Evolutionary conservation across 2,888 invertebrate species (phyloP), one percentile per base, ranked within the genome.

Genomic region (Parnassius apollo): DNA sequence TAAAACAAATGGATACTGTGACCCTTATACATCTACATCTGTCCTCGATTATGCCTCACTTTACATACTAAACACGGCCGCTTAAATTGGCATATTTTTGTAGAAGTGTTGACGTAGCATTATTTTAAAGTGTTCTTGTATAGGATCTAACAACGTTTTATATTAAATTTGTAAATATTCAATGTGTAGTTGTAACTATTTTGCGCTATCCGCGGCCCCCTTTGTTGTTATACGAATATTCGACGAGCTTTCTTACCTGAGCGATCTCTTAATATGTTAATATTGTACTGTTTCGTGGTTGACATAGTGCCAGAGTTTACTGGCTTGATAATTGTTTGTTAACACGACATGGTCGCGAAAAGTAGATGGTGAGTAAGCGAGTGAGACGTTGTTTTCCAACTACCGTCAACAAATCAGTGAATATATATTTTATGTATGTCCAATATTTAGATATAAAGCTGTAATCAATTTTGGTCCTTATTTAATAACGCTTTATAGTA

Each of bases 121-220:
- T 25, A 25, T 54, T 44, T 54, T 44, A 50, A 42, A 25, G 22
- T 45, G 51, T 35, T 13, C 56, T 25, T 42, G 35, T 22, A 22
- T 54, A n/a, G 45, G 60, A 57, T 54, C 50, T 49, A 49, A 50
- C 13, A n/a, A 67, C 57, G 58, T 66, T 68, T 68, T 68, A 42
- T 68, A 68, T 62, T 65, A 58, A 65, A 62, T 45, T 53, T 71
- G 70, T 71, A 71, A 66, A 71, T 71, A 70, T 65, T 64, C 64
- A 61, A 64, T 62, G 59, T 62, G 35, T 62, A 68, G 69, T 62
- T 62, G 46, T 59, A 53, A 42, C 22, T 68, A 52, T 65, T 65
- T 61, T 56, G 60, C 61, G 64, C 55, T 51, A 61, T 62, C 59
- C 2, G 49, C 57, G 60, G 62, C 57, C 60, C 53, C 58, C 61